These are phyloP conservation scores for Chlorops oryzae DNA, from an alignment of 1,140 invertebrate species.

Conservation along the genomic window DNA sequence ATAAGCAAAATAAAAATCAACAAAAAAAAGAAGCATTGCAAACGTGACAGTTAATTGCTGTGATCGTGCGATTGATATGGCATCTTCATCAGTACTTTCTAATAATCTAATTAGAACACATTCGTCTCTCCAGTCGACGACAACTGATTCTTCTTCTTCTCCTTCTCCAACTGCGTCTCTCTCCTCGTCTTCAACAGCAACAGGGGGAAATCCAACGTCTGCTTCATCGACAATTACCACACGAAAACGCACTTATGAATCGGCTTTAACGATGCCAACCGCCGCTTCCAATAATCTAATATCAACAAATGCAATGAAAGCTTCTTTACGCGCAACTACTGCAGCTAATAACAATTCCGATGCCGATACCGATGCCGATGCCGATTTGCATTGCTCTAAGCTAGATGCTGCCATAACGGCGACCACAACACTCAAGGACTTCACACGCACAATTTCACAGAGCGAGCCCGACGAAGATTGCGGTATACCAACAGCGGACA, in stretches of 20 bases:
- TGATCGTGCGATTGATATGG: no score
- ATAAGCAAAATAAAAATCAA: no score
- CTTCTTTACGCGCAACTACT: constrained; percentile 16
- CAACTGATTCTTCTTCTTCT: constrained; percentile 4
- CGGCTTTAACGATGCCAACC: constrained; percentile 37
- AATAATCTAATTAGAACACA: constrained; percentile 40
- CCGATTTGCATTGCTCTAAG: constrained; percentile 2
- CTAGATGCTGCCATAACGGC: constrained; percentile 4
- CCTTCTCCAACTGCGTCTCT: not conserved
- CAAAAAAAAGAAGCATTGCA: no score
- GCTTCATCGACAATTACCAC: constrained; percentile 25
- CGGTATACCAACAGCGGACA: constrained; percentile 19
- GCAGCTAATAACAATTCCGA: constrained; percentile 13
- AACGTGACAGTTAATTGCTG: no score
- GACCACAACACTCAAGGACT: constrained; percentile 34
- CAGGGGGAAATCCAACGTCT: constrained; percentile 12
- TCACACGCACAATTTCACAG: constrained; percentile 41
- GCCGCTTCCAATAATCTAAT: not conserved
- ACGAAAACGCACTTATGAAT: constrained; percentile 40
- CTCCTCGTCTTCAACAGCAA: not conserved
- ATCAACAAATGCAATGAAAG: not conserved
- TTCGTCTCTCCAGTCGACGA: constrained; percentile 14
- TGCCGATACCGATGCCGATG: constrained; percentile 3
- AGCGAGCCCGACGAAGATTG: constrained; percentile 32
- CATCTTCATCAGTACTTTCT: constrained; percentile 43